Percentiles rank a stretch among this genome's conserved stretches.
Evolutionary conservation across 1,140 invertebrate species (phyloP).

Genomic region (Whitmania pigra): DNA sequence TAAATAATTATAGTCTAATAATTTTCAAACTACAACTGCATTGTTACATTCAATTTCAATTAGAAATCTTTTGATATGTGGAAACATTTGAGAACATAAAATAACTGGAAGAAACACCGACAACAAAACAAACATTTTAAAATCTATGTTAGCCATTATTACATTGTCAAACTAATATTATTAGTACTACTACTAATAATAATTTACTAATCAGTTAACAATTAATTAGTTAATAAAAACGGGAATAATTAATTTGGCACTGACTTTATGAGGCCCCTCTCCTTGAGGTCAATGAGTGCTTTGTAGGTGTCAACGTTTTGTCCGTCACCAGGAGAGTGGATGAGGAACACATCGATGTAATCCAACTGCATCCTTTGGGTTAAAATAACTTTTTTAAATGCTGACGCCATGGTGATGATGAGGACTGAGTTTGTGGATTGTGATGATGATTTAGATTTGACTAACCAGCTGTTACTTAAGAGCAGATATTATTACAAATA

Average conservation of each 20-base stretch:
- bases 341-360: constrained; percentile 34
- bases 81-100: too few relatives aligned
- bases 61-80: too few relatives aligned
- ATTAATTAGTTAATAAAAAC: not conserved
- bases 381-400: not conserved
- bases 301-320: constrained; percentile 32
- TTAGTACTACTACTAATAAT: too few relatives aligned
- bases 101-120: too few relatives aligned
- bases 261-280: constrained; percentile 31
- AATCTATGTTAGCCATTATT: too few relatives aligned
- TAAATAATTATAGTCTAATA: too few relatives aligned
- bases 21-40: too few relatives aligned
- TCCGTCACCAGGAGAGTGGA: constrained; percentile 31
- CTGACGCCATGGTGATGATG: not conserved
- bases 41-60: too few relatives aligned
- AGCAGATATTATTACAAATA: not conserved
- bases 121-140: too few relatives aligned
- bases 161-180: too few relatives aligned
- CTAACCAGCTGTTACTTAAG: not conserved
- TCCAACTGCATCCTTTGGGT: constrained; percentile 27
- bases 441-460: not conserved
- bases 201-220: not conserved
- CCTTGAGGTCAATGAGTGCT: constrained; percentile 31
- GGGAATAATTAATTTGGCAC: not conserved
- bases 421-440: not conserved